phyloP scores from a whole-genome alignment of 2,113 vertebrate species.

The Emydocephalus ijimae region DNA sequence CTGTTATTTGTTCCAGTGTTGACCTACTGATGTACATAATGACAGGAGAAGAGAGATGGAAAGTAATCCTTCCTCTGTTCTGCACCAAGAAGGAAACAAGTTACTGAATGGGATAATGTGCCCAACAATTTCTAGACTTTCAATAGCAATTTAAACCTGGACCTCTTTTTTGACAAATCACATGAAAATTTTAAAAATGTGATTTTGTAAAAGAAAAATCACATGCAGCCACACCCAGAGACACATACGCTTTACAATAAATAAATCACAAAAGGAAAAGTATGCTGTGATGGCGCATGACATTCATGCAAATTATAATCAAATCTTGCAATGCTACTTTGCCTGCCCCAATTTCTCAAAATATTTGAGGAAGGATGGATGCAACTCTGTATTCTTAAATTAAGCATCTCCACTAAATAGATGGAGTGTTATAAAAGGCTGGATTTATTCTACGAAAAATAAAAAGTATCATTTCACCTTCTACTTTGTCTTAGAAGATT shows the following conservation, averaged over 20 bases:
- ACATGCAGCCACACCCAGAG: neutral
- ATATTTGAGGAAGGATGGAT: neutral
- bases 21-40: neutral
- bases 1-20: neutral
- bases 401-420: neutral
- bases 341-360: neutral
- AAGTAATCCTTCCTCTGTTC: neutral
- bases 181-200: neutral
- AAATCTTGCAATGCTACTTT: neutral
- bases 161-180: neutral
- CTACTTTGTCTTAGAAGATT: neutral
- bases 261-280: neutral
- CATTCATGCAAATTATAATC: neutral
- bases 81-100: neutral
- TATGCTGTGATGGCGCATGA: neutral
- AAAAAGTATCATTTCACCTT: neutral
- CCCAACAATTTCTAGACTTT: neutral
- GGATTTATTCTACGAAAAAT: neutral
- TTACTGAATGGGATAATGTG: neutral
- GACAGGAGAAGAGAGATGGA: neutral
- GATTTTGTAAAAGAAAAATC: neutral
- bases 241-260: neutral
- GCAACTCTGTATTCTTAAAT: neutral
- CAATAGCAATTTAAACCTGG: neutral
- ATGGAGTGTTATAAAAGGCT: neutral